Evolutionary conservation across 2,113 vertebrate genomes (phyloP).

Genomic region (Pterocles orientalis): DNA sequence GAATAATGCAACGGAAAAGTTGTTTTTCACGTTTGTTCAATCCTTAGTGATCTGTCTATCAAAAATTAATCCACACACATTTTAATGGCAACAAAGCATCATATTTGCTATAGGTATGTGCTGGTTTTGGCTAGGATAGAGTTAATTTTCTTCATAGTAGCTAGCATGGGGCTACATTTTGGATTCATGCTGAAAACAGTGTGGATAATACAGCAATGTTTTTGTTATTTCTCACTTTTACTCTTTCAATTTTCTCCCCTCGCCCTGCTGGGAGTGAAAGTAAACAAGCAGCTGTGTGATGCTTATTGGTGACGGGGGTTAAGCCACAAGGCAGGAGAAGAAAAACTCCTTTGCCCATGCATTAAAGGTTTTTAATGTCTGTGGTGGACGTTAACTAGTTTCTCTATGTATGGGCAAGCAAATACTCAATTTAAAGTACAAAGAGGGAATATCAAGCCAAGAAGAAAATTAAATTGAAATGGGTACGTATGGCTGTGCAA

Average conservation of each 20-base stretch:
- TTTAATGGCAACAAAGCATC: background rate
- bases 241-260: too few species aligned
- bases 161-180: too few species aligned
- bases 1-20: background rate
- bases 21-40: background rate
- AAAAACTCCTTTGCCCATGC: background rate
- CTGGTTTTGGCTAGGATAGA: too few species aligned
- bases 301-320: too few species aligned
- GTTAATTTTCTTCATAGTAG: too few species aligned
- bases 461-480: background rate
- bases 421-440: background rate
- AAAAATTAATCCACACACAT: accelerated
- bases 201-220: too few species aligned
- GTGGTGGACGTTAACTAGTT: background rate
- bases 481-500: background rate
- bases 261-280: too few species aligned
- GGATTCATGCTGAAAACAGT: too few species aligned
- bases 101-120: background rate
- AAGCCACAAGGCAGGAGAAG: background rate
- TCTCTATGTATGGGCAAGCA: background rate
- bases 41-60: background rate
- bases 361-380: background rate
- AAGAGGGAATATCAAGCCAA: background rate
- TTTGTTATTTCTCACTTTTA: too few species aligned
- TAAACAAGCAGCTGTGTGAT: too few species aligned